Percentiles rank a stretch among this genome's conserved stretches.
These are phyloP conservation scores for Heterotis niloticus DNA, from an alignment of 2,113 vertebrate genomes.

Conservation along the genomic window DNA sequence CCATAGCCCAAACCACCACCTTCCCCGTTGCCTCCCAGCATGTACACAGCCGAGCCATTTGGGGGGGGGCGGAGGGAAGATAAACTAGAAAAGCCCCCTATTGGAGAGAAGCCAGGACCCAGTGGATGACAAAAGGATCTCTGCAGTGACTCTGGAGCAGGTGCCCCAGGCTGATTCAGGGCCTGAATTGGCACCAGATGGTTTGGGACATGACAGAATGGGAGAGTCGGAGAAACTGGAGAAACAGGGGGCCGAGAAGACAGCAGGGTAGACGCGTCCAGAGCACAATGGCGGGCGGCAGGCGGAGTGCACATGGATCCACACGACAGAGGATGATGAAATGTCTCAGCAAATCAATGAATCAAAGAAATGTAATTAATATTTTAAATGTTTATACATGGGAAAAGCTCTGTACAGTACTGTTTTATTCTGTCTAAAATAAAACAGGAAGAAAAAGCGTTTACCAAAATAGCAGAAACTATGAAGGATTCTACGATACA, in stretches of 20 bases:
- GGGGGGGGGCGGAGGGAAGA: background rate
- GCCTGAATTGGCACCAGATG: conserved; percentile 22
- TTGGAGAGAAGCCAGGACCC: conserved; percentile 23
- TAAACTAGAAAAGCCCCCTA: conserved; percentile 9
- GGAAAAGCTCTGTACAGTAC: no score
- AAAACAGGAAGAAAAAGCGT: background rate
- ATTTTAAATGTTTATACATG: background rate
- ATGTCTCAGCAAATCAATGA: background rate
- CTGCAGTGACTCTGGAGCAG: conserved; percentile 26
- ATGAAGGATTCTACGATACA: background rate
- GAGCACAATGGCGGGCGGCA: background rate
- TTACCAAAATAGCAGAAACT: background rate
- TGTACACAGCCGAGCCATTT: background rate
- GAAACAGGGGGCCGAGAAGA: background rate
- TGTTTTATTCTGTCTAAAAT: background rate
- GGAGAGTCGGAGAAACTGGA: background rate
- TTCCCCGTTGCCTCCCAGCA: conserved; percentile 5
- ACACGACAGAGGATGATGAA: background rate
- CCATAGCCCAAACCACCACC: conserved; percentile 11
- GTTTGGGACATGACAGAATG: conserved; percentile 23
- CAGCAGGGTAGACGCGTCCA: background rate
- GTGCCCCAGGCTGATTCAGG: conserved; percentile 22
- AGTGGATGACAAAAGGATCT: conserved; percentile 20
- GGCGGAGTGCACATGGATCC: no score
- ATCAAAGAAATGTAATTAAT: conserved; percentile 4